phyloP scores from a whole-genome alignment of 2,113 vertebrate species.

The Daphoenositta chrysoptera region DNA sequence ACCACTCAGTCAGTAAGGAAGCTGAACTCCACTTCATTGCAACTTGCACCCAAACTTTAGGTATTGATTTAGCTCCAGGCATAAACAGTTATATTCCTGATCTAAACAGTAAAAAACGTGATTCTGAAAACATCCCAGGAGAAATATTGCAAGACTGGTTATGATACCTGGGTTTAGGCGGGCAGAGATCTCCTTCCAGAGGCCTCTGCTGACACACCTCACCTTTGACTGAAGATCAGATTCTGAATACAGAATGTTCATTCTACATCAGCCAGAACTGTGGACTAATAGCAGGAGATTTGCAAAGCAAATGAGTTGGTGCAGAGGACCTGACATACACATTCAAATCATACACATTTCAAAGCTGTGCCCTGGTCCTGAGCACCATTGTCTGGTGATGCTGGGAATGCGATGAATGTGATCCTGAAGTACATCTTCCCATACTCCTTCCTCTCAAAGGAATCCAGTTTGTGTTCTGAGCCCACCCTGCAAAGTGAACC shows the following conservation, averaged over 20 bases:
- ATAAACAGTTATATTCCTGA: neutral
- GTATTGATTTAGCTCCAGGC: neutral
- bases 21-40: neutral
- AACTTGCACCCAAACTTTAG: neutral
- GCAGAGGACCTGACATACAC: neutral
- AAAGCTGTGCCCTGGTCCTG: neutral
- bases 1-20: neutral
- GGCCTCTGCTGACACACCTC: neutral
- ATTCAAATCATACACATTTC: neutral
- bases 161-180: neutral
- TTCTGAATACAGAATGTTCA: neutral
- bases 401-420: neutral
- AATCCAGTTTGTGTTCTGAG: neutral
- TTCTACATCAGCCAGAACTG: neutral
- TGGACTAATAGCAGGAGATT: neutral
- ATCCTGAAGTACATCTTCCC: neutral
- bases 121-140: neutral
- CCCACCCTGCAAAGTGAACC: neutral
- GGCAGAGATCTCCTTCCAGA: neutral
- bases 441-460: neutral
- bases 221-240: neutral
- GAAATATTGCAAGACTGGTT: neutral
- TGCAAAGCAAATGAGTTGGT: neutral
- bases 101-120: neutral
- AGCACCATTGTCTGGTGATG: fast-evolving